These are phyloP conservation scores for Rousettus madagascariensis DNA, from an alignment of 2,797 vertebrate genomes.

Conservation along the genomic window DNA sequence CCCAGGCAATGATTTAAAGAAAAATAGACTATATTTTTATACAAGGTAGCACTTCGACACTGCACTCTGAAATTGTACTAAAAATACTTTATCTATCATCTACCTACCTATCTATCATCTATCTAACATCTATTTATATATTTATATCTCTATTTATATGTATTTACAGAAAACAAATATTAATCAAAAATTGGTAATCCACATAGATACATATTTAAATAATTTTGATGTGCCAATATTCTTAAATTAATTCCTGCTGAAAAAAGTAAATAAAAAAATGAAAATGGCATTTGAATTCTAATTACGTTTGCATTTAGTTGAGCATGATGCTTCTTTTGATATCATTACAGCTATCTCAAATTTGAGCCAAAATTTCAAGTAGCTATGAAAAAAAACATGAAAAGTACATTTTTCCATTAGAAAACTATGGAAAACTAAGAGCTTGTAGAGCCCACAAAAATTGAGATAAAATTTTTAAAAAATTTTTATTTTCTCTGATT, in stretches of 20 bases:
- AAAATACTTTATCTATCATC: not conserved
- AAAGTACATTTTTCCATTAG: slow-evolving; percentile 37
- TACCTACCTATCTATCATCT: not conserved
- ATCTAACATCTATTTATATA: not conserved
- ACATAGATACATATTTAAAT: not conserved
- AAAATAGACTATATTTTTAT: not conserved
- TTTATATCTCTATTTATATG: not conserved
- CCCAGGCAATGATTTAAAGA: not conserved
- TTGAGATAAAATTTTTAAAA: not conserved
- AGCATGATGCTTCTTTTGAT: not conserved
- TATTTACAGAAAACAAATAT: not conserved
- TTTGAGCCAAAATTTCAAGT: slow-evolving; percentile 56
- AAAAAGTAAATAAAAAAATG: slow-evolving; percentile 32
- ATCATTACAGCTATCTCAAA: not conserved
- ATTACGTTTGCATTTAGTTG: slow-evolving; percentile 47
- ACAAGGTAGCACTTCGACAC: not conserved
- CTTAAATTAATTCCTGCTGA: not conserved
- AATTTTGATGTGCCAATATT: not conserved
- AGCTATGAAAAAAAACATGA: slow-evolving; percentile 27
- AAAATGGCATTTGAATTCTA: slow-evolving; percentile 46
- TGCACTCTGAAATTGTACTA: not conserved
- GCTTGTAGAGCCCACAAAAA: not conserved
- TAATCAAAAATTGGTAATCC: not conserved
- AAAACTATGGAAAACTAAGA: not conserved
- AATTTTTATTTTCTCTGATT: not conserved